Evolutionary conservation across 2,113 vertebrate species (phyloP).

Genomic region (Percina caprodes): DNA sequence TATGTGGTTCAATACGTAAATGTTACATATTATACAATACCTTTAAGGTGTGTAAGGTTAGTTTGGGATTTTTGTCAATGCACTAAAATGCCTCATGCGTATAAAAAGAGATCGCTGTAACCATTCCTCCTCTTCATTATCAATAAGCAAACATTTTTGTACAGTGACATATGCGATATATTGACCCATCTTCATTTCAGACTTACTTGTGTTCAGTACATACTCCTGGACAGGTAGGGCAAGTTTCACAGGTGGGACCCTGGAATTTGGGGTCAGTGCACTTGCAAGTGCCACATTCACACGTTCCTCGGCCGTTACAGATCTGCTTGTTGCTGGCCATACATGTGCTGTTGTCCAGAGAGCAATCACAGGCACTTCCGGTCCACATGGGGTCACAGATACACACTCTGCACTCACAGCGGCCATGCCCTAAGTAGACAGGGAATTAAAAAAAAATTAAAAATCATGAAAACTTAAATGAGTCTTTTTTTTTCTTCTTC

Average conservation of each 20-base stretch:
- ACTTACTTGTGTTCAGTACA: constrained; percentile 95
- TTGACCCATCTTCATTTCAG: neutral
- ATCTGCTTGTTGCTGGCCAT: constrained; percentile 91
- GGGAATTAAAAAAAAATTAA: neutral
- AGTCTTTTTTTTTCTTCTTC: neutral
- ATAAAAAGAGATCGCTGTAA: neutral
- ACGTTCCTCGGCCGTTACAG: constrained; percentile 93
- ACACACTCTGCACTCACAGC: constrained; percentile 92
- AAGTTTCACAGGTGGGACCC: constrained; percentile 93
- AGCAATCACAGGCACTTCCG: constrained; percentile 94
- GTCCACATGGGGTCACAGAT: constrained; percentile 92
- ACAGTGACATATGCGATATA: neutral
- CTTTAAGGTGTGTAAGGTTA: neutral
- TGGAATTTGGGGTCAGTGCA: constrained; percentile 96
- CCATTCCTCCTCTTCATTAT: neutral
- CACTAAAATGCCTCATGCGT: neutral
- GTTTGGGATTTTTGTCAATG: neutral
- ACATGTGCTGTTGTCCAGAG: constrained; percentile 88
- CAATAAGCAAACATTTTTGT: neutral
- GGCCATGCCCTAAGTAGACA: constrained; percentile 88
- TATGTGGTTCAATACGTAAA: too few species aligned
- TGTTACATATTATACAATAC: too few species aligned
- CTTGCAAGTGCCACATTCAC: constrained; percentile 92
- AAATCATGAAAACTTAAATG: neutral
- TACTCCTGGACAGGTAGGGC: constrained; percentile 94